A percentile compares a stretch with the other conserved stretches of the same genome.
These are phyloP conservation scores for Pedetes capensis DNA, from an alignment of 2,113 vertebrate genomes.

Conservation along the genomic window DNA sequence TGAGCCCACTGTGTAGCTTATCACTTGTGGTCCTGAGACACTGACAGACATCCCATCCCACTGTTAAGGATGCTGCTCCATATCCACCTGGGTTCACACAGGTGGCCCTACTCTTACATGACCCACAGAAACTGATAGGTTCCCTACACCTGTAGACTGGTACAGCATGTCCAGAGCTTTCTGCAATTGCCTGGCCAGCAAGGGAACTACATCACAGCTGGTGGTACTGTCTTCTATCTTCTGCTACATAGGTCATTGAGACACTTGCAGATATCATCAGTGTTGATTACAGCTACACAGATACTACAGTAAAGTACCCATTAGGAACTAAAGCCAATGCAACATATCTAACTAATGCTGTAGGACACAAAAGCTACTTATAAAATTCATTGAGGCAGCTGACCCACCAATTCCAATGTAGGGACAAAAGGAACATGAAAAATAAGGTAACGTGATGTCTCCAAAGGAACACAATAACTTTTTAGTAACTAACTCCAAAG, in stretches of 20 bases:
- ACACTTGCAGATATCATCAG: background rate
- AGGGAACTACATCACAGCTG: background rate
- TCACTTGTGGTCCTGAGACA: background rate
- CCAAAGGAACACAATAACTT: background rate
- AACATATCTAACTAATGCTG: too few relatives aligned
- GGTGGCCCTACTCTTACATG: rapidly evolving
- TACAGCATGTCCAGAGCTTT: background rate
- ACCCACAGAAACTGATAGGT: background rate
- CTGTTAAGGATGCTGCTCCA: too few relatives aligned
- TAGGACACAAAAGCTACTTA: background rate
- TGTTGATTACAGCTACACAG: too few relatives aligned
- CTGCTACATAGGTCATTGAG: too few relatives aligned
- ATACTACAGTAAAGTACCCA: background rate
- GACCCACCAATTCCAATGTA: background rate
- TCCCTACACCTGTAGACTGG: background rate
- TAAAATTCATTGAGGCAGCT: background rate
- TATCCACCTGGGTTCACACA: background rate
- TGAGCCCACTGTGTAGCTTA: background rate
- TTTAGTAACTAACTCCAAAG: background rate
- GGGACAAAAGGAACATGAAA: too few relatives aligned
- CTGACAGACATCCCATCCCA: background rate
- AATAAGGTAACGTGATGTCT: background rate
- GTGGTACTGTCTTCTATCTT: background rate
- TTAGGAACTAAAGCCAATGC: background rate
- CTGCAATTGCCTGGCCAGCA: background rate